Conservation (phyloP, 2,113 vertebrate genomes). For the Pungitius pungitius region DNA sequence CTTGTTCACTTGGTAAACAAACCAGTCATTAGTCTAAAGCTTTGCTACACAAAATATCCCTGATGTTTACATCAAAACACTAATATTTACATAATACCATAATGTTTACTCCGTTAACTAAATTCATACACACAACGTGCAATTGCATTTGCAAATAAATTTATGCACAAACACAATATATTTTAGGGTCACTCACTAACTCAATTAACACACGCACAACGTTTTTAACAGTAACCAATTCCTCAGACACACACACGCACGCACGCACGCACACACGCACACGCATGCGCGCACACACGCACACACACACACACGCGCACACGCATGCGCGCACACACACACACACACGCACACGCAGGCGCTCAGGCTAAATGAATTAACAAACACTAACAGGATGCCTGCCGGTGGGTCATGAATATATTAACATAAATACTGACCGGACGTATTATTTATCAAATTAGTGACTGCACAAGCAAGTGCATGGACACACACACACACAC, state of each 20-base stretch:
- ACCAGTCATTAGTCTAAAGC: conserved; percentile 45
- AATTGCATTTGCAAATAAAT: conserved; percentile 20
- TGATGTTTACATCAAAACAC: conserved; percentile 53
- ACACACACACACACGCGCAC: conserved; percentile 24
- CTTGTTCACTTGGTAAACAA: conserved; percentile 48
- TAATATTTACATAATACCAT: conserved; percentile 59
- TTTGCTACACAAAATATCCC: conserved; percentile 31
- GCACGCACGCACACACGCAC: conserved; percentile 23
- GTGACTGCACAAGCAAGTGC: conserved; percentile 2
- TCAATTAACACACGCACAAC: conserved; percentile 48
- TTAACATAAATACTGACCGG: conserved; percentile 77
- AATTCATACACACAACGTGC: conserved; percentile 20
- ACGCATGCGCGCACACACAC: conserved; percentile 18
- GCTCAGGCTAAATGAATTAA: conserved; percentile 60
- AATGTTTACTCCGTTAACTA: conserved; percentile 29
- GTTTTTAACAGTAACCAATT: conserved; percentile 43
- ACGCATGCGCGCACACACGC: conserved; percentile 15
- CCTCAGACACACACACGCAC: neutral
- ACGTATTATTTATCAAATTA: conserved; percentile 76
- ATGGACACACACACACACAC: conserved; percentile 28
- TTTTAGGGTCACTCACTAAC: conserved; percentile 25
- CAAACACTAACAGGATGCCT: conserved; percentile 71
- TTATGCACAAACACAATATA: conserved; percentile 24
- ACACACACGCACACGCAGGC: conserved; percentile 23
- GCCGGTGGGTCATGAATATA: conserved; percentile 76